phyloP scores from a whole-genome alignment of 2,113 vertebrate genomes.

The Ochotona princeps region DNA sequence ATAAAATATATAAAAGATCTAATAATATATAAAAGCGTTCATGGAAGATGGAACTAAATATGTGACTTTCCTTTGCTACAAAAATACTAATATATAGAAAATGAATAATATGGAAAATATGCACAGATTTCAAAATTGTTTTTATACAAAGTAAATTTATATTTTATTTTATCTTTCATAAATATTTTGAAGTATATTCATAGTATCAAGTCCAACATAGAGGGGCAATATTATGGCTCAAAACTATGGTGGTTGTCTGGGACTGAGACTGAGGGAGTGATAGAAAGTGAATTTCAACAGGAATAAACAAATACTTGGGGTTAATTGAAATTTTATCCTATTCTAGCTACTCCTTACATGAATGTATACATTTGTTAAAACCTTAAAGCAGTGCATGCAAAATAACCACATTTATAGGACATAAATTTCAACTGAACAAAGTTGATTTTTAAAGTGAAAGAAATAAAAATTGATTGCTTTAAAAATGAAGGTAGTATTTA shows the following conservation, averaged over 20 bases:
- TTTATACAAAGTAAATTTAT: too few relatives aligned
- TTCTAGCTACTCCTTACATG: background rate
- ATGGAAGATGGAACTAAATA: too few relatives aligned
- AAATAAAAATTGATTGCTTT: background rate
- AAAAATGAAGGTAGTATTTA: background rate
- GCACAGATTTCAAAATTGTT: too few relatives aligned
- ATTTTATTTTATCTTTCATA: too few relatives aligned
- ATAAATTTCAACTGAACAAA: background rate
- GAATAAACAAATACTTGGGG: background rate
- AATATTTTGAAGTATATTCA: background rate
- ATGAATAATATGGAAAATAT: too few relatives aligned
- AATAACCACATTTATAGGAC: background rate
- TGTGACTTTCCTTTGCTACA: too few relatives aligned
- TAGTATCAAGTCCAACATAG: background rate
- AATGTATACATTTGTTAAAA: background rate
- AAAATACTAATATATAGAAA: too few relatives aligned
- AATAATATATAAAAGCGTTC: too few relatives aligned
- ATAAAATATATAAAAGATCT: background rate
- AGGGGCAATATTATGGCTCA: background rate
- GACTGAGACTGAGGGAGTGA: background rate
- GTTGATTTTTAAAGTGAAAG: background rate
- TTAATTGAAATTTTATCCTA: constrained; percentile 2
- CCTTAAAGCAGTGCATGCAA: background rate
- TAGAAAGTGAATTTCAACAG: background rate
- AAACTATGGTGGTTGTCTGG: background rate